Conservation (phyloP, 2,113 vertebrate genomes). For the Dermatemys mawii region DNA sequence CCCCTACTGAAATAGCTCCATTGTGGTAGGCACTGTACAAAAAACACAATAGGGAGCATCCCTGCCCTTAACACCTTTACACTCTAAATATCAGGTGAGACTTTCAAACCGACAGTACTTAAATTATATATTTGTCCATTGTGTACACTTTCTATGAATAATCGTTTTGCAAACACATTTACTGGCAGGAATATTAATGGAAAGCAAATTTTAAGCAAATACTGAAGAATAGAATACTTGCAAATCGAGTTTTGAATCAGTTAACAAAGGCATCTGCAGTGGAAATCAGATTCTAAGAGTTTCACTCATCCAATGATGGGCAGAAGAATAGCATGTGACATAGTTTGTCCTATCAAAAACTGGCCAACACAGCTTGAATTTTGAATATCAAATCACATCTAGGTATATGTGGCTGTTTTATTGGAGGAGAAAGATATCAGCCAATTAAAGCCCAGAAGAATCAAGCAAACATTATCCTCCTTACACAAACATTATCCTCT, state of each 20-base stretch:
- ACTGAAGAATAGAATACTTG: neutral
- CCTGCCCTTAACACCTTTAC: neutral
- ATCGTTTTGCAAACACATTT: neutral
- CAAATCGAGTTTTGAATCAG: neutral
- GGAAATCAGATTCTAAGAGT: neutral
- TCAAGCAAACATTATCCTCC: constrained; percentile 53
- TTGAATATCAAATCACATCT: constrained; percentile 31
- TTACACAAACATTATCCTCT: constrained; percentile 61
- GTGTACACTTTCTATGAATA: neutral
- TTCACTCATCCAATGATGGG: neutral
- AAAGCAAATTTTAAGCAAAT: neutral
- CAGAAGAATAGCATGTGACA: neutral
- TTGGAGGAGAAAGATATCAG: constrained; percentile 26
- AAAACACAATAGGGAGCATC: neutral
- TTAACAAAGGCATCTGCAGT: neutral
- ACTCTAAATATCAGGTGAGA: neutral
- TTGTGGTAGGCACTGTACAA: neutral
- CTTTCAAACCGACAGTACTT: neutral
- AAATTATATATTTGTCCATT: neutral
- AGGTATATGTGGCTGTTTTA: constrained; percentile 43
- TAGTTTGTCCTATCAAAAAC: neutral
- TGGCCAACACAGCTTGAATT: neutral
- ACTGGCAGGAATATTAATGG: neutral
- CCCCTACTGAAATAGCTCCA: neutral
- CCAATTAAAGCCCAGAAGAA: constrained; percentile 25